Evolutionary conservation across 2,797 vertebrate species (phyloP), one percentile per base, ranked within the genome.

Genomic region (Paratrypauchen microcephalus): DNA sequence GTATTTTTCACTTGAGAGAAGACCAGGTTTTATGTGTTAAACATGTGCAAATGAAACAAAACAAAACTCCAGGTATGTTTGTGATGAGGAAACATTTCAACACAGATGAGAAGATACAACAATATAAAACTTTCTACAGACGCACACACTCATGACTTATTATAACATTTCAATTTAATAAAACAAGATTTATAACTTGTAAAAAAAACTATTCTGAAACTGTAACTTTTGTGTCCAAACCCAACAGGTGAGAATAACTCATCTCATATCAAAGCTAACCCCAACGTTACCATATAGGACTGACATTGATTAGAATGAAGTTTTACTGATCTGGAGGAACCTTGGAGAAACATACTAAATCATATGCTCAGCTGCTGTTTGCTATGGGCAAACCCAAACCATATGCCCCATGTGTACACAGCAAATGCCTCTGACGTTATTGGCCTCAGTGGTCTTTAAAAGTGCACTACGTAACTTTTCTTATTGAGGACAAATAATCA

Each of bases 291-390:
- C 23, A 48, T 23, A 26, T 28, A 2, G 23, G 23, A 64, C 5
- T 26, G 23, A 28, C 21, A 48, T 48, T 64, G 5, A 64, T 47
- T 18, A 19, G 6, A 15, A 26, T 19, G 41, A 41, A 7, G n/a
- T 62, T 45, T 41, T 45, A 24, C 36, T 23, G n/a, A 62, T 45
- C 19, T 62, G 36, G n/a, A 59, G 60, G 64, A 47, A 39, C 30
- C 50, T 30, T 24, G 69, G 67, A 62, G 63, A 64, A 65, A 56
- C 57, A 50, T 39, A 67, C 61, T 73, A 39, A 73, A 70, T 65
- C 79, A 70, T 79, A 70, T 82, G 84, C 75, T 69, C 21, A 67
- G 19, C 80, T 80, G 73, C 63, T 85, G 77, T 64, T 78, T 32
- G 41, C 13, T 61, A 52, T 66, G 61, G 70, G 16, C 71, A 32